phyloP scores from a whole-genome alignment of 2,797 vertebrate genomes.

The Loriculus beryllinus region DNA sequence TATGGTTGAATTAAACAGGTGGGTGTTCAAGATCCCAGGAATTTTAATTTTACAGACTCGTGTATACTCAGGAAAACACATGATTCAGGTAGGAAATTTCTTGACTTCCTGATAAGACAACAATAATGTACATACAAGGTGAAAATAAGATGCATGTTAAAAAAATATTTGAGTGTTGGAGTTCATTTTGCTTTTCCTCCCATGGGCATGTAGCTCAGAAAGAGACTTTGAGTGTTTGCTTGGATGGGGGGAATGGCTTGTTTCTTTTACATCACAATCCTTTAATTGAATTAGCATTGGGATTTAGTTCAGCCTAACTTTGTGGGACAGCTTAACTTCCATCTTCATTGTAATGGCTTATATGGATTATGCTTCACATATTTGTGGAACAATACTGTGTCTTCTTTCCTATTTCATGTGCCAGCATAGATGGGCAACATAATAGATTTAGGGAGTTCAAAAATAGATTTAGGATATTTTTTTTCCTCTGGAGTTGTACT shows the following conservation, averaged over 20 bases:
- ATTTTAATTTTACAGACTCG: background rate
- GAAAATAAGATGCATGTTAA: background rate
- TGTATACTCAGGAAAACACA: background rate
- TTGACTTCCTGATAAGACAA: background rate
- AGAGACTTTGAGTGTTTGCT: background rate
- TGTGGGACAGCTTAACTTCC: background rate
- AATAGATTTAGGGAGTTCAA: background rate
- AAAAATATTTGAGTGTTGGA: background rate
- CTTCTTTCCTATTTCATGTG: background rate
- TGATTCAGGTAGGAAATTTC: background rate
- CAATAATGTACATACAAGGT: background rate
- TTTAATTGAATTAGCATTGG: background rate
- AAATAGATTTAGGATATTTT: background rate
- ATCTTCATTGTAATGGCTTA: background rate
- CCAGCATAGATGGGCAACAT: background rate
- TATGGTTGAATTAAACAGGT: background rate
- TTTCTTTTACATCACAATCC: background rate
- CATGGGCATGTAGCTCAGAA: fast-evolving
- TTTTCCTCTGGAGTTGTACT: background rate
- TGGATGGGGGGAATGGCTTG: background rate
- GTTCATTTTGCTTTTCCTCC: fast-evolving
- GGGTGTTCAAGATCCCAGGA: background rate
- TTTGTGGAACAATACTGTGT: background rate
- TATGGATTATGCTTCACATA: background rate
- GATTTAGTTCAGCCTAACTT: background rate